Evolutionary conservation across 2,113 vertebrate genomes (phyloP), one percentile per base, ranked within the genome.

Genomic region (Dicrurus megarhynchus): DNA sequence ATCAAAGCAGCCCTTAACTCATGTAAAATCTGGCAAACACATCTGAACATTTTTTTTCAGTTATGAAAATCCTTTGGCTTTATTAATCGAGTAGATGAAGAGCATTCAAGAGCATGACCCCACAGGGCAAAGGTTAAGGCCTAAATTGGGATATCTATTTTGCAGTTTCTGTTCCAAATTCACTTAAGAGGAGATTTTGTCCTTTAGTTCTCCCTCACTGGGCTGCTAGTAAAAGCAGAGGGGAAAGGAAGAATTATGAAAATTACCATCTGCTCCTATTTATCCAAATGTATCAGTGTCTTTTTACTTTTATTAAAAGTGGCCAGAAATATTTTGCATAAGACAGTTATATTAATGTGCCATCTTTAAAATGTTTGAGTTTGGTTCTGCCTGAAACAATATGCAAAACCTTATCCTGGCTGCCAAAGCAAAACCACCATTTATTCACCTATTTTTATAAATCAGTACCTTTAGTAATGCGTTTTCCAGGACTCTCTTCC

Each of bases 11-110:
- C 67, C 32, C 33, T 65, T 65, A 80, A 65, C 49, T 83, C 27
- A 76, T 53, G 55, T 60, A 18, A 96, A 93, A 90, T 73, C 46
- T 94, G 84, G 80, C 68, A 95, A 91, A 84, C 39, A 50, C 26
- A 63, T 74, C 68, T 73, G 67, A 93, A 88, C 41, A 10, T 80
- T 65, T 65, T 80, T 87, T 80, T 87, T 77, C 83, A 77, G 68
- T 67, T 47, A 92, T 6, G 2, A 86, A 95, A 92, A 67, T 67
- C 37, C 52, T 90, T 83, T 85, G 83, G 35, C 57, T 82, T 41
- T 80, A 42, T 57, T 71, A 88, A 60, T 64, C 53, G 26, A 77
- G 42, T 37, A 65, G 75, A 82, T 49, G 37, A 91, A 76, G 59
- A 76, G 17, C 10, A 3, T 44, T 69, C 61, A 61, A 93, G 85